phyloP scores from a whole-genome alignment of 53 echinoderm and acorn worm genomes.

The Echinometra lucunter region DNA sequence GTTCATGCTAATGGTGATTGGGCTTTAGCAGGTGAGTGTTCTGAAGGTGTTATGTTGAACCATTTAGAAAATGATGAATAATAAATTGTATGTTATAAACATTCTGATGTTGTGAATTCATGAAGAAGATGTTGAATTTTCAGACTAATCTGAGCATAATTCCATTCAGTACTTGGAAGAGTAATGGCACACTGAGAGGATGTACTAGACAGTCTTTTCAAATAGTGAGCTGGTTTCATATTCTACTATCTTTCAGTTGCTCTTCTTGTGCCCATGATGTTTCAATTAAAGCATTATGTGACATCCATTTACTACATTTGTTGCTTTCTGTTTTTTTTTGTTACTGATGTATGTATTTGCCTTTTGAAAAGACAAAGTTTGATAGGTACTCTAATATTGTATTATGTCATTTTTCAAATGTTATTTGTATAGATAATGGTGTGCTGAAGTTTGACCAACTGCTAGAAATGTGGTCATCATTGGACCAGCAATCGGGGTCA shows the following conservation, averaged over 20 bases:
- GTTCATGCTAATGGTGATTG: slow-evolving; percentile 92
- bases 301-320: too few relatives aligned
- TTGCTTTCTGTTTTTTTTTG: too few relatives aligned
- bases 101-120: background rate
- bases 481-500: slow-evolving; percentile 81
- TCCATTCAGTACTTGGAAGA: too few relatives aligned
- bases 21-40: slow-evolving; percentile 89
- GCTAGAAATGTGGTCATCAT: slow-evolving; percentile 85
- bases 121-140: background rate
- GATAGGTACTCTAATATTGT: background rate
- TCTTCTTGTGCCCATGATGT: too few relatives aligned
- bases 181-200: background rate
- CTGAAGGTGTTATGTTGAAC: background rate
- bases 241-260: too few relatives aligned
- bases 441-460: slow-evolving; percentile 86
- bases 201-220: too few relatives aligned
- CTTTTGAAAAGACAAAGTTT: background rate
- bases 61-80: too few relatives aligned
- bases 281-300: too few relatives aligned
- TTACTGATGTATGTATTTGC: background rate
- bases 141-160: too few relatives aligned
- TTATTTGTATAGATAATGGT: slow-evolving; percentile 73
- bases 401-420: background rate
- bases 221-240: too few relatives aligned
- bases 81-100: too few relatives aligned